Evolutionary conservation across 2,888 invertebrate species (phyloP).

Genomic region (Cecidostiba fungosa): DNA sequence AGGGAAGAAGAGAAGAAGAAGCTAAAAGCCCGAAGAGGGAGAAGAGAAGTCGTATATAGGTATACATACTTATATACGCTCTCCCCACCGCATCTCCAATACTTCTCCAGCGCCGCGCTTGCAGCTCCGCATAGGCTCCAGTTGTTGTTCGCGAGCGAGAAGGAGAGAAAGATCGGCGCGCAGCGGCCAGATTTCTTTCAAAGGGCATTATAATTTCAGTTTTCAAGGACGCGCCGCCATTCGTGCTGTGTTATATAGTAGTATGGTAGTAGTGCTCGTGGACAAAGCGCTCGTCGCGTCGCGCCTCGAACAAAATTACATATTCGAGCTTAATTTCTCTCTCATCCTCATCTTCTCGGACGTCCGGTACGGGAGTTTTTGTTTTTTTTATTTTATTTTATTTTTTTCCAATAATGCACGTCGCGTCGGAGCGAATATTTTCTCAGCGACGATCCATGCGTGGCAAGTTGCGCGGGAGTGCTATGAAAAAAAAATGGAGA

Average conservation of each 20-base stretch:
- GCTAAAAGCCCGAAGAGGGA: conserved; percentile 44
- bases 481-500: background rate
- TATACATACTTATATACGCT: background rate
- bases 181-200: conserved; percentile 78
- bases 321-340: no score
- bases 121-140: background rate
- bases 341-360: no score
- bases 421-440: no score
- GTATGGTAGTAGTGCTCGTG: no score
- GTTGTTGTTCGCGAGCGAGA: conserved; percentile 52
- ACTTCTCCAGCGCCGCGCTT: background rate
- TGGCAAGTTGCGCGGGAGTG: background rate
- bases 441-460: background rate
- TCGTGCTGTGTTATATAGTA: background rate
- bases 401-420: no score
- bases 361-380: no score
- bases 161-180: conserved; percentile 57
- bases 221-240: conserved; percentile 77
- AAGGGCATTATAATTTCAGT: conserved; percentile 79
- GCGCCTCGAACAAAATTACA: no score
- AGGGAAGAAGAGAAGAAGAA: background rate
- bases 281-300: no score
- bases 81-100: background rate
- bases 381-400: no score
- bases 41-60: conserved; percentile 46